These are phyloP conservation scores for Nebria ingens DNA, from an alignment of 1,140 invertebrate genomes.

Conservation along the genomic window DNA sequence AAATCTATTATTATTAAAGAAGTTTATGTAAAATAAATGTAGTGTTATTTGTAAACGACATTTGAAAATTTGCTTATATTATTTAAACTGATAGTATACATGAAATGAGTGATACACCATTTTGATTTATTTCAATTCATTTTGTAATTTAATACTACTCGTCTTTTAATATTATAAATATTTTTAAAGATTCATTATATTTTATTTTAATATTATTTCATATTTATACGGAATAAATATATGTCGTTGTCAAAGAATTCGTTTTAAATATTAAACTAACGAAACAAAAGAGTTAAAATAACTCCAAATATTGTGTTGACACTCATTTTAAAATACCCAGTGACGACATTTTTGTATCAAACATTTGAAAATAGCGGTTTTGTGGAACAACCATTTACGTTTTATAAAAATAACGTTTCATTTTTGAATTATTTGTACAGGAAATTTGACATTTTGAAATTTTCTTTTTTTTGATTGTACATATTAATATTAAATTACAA, in stretches of 20 bases:
- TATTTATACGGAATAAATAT: no score
- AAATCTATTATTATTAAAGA: neutral
- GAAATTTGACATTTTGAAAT: neutral
- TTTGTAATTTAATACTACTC: neutral
- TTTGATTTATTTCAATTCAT: neutral
- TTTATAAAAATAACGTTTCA: no score
- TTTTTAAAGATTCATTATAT: neutral
- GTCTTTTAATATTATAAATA: neutral
- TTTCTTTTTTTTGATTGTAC: neutral
- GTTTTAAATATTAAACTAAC: no score
- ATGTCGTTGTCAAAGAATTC: no score
- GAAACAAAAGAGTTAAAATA: no score
- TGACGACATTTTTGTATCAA: no score
- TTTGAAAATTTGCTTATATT: no score
- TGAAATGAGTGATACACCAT: neutral
- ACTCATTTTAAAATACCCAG: no score
- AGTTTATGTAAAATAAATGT: conserved; percentile 5
- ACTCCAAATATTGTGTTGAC: no score
- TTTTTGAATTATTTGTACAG: neutral
- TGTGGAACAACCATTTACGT: no score
- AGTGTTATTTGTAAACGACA: conserved; percentile 1
- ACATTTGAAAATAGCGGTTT: no score
- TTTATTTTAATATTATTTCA: neutral
- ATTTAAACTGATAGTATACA: neutral
- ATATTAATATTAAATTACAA: neutral